These are phyloP conservation scores for Sebastes flavidus DNA, from an alignment of 2,797 vertebrate genomes.

Conservation along the genomic window DNA sequence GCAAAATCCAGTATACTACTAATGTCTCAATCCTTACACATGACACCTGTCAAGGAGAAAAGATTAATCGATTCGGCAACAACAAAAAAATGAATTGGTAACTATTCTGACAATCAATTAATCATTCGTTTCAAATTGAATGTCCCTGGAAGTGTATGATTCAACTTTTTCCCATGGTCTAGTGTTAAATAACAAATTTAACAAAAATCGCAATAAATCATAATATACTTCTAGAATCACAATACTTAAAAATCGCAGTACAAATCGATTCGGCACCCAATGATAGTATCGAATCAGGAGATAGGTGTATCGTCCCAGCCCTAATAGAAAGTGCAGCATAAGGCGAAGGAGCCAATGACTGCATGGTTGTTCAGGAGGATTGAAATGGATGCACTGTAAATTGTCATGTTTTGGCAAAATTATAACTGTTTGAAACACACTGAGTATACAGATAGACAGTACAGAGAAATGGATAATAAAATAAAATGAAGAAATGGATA, in stretches of 20 bases:
- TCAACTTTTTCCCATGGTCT: too few relatives aligned
- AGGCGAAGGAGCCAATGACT: not conserved
- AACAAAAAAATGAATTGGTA: not conserved
- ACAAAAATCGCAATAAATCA: too few relatives aligned
- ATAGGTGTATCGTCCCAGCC: too few relatives aligned
- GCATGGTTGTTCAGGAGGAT: not conserved
- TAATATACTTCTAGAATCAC: too few relatives aligned
- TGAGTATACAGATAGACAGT: not conserved
- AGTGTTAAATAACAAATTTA: too few relatives aligned
- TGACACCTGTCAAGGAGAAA: not conserved
- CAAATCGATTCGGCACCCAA: too few relatives aligned
- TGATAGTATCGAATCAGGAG: too few relatives aligned
- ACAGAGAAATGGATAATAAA: not conserved
- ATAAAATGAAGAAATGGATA: too few relatives aligned
- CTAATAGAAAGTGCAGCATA: not conserved
- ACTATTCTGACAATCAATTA: not conserved
- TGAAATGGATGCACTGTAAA: not conserved
- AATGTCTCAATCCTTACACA: not conserved
- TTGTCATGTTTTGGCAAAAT: not conserved
- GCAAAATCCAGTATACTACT: not conserved
- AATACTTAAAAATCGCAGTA: too few relatives aligned
- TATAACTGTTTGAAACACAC: not conserved
- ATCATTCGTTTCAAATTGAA: too few relatives aligned
- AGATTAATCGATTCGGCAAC: not conserved
- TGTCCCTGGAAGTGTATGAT: too few relatives aligned